phyloP scores from a whole-genome alignment of 2,888 invertebrate genomes.

The Chironomus tentans region DNA sequence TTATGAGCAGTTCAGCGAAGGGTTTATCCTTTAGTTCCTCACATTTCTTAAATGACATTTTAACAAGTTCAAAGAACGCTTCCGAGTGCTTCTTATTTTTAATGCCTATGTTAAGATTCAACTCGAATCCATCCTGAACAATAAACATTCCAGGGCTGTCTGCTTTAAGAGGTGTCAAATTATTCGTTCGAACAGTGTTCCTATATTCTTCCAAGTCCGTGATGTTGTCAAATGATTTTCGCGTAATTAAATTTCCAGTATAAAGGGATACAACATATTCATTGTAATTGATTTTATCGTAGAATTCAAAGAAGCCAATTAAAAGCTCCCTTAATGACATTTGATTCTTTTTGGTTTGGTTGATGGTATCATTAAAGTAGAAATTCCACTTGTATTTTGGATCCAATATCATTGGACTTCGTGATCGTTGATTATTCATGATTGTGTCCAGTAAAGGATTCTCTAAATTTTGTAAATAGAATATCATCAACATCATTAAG shows the following conservation, averaged over 20 bases:
- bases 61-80: not conserved
- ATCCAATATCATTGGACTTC: not conserved
- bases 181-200: not conserved
- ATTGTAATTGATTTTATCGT: not conserved
- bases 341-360: not conserved
- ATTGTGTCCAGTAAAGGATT: constrained; percentile 17
- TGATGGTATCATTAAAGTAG: not conserved
- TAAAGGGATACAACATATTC: not conserved
- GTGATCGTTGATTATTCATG: not conserved
- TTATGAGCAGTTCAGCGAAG: not conserved
- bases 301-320: constrained; percentile 26
- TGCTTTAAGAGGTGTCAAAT: not conserved
- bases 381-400: constrained; percentile 20
- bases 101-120: not conserved
- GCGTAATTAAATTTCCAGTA: not conserved
- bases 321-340: constrained; percentile 11
- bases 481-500: constrained; percentile 25
- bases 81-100: not conserved
- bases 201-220: not conserved
- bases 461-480: constrained; percentile 25
- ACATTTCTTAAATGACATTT: not conserved
- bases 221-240: not conserved
- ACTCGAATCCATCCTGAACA: constrained; percentile 14
- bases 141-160: not conserved
- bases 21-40: not conserved